Evolutionary conservation across 2,888 invertebrate species (phyloP).

Genomic region (Synanthedon vespiformis): DNA sequence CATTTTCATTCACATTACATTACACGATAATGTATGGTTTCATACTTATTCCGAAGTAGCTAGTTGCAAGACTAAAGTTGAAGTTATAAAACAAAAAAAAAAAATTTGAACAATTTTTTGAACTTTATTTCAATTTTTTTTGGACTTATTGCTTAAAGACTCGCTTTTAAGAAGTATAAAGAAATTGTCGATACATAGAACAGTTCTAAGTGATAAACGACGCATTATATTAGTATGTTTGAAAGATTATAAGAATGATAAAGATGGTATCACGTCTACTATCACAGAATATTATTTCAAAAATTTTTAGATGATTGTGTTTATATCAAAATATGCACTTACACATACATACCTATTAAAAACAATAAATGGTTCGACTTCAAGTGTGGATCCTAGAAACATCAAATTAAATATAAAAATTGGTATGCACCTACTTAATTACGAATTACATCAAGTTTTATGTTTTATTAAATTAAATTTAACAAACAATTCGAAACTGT

Average conservation of each 20-base stretch:
- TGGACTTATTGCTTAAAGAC: no score
- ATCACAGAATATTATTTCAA: conserved; percentile 68
- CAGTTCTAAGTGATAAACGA: conserved; percentile 38
- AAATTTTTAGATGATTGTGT: conserved; percentile 23
- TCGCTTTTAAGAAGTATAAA: no score
- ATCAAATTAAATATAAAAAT: no score
- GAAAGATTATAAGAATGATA: conserved; percentile 37
- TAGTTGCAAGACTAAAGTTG: conserved; percentile 6
- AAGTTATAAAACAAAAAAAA: neutral
- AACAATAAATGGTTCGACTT: neutral
- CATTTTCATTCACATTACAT: no score
- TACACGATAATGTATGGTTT: no score
- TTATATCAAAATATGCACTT: neutral
- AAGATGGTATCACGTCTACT: conserved; percentile 67
- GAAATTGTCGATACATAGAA: neutral
- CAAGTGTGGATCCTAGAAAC: no score
- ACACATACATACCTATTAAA: neutral
- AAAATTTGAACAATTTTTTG: no score
- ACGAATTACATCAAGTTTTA: no score
- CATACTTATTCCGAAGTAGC: neutral
- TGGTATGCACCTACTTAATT: no score
- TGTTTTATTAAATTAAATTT: no score
- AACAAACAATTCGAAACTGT: no score
- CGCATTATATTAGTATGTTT: conserved; percentile 20
- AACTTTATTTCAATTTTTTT: no score